Base-by-base conservation (phyloP, 2,888 invertebrate species). In the Rambutsinella grinnellia region DNA sequence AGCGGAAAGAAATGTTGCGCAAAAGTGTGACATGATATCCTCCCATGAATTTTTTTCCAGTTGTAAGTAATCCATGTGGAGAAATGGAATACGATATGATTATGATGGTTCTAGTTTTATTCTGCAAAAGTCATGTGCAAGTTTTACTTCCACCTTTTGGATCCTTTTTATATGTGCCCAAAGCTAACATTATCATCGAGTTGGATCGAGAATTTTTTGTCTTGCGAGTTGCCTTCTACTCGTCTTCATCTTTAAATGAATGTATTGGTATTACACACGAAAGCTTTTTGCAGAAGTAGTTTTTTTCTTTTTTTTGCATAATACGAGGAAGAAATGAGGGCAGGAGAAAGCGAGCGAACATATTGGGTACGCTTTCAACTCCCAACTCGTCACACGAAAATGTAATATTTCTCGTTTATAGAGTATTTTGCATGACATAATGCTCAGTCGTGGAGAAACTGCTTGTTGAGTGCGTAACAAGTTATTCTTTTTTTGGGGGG, bases 1-100 rank as follows among this genome's bases (percentile, higher is more conserved):
- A 28, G 65, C 54, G 66, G 53, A 66, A 61, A 74, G 74, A 66
- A 74, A 74, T 66, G 74, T 66, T 74, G 74, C 74, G 74, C 74
- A 74, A 74, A 74, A 74, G 66, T 72, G 71, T 74, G 74, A 74
- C 74, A 66, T 74, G 74, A 66, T 74, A 74, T 74, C 74, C 74
- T 66, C 74, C 74, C 66, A 74, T 74, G 74, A 74, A 74, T 60
- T 74, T 74, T 74, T 36, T 36, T 36, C 13, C 13, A 74, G 66
- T 72, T 72, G 72, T 74, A 66, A 74, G 74, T 74, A 74, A 74
- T 74, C 74, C 66, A 61, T 74, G 74, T 74, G 74, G 66, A 66
- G 74, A 74, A 74, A 74, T 66, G 74, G 74, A 74, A 66, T 51
- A 68, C 36, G 70, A 71, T 66, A 74, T 66, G 58, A 66, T 66